A percentile compares a stretch with the other conserved stretches of the same genome.
These are phyloP conservation scores for Pycnonotus jocosus DNA, from an alignment of 2,113 vertebrate species.

Conservation along the genomic window DNA sequence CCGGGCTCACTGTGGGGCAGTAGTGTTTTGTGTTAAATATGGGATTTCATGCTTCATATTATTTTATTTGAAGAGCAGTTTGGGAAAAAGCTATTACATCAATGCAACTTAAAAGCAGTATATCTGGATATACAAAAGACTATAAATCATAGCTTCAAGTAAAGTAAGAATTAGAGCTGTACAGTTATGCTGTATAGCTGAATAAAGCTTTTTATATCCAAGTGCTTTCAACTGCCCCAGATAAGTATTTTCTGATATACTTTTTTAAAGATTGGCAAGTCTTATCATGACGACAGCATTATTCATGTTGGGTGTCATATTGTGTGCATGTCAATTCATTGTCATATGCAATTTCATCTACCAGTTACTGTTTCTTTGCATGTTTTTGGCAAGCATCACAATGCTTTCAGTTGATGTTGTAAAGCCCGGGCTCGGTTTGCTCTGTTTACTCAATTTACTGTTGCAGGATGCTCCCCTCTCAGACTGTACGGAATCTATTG, in stretches of 20 bases:
- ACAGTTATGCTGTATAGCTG: neutral
- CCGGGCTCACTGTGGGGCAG: neutral
- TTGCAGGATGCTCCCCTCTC: conserved; percentile 99
- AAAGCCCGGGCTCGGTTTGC: conserved; percentile 75
- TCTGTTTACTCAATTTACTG: conserved; percentile 89
- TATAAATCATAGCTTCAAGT: neutral
- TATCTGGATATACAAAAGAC: neutral
- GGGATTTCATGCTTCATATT: neutral
- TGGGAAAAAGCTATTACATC: neutral
- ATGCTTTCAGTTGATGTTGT: conserved; percentile 36
- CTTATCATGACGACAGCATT: neutral
- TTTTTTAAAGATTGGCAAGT: conserved; percentile 27
- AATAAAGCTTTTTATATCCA: neutral
- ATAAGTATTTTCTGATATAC: neutral
- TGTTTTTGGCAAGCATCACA: conserved; percentile 53
- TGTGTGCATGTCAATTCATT: conserved; percentile 68
- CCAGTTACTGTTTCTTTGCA: conserved; percentile 69
- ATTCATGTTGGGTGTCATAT: neutral
- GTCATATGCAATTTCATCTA: neutral
- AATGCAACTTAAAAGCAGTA: neutral
- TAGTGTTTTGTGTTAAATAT: neutral
- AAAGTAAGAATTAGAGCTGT: neutral
- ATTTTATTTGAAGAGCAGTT: conserved; percentile 8
- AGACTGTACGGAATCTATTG: conserved; percentile 99
- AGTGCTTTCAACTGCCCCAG: conserved; percentile 7